Base-by-base conservation (phyloP, 2,797 vertebrate species). In the Melanotaenia trifasciata region DNA sequence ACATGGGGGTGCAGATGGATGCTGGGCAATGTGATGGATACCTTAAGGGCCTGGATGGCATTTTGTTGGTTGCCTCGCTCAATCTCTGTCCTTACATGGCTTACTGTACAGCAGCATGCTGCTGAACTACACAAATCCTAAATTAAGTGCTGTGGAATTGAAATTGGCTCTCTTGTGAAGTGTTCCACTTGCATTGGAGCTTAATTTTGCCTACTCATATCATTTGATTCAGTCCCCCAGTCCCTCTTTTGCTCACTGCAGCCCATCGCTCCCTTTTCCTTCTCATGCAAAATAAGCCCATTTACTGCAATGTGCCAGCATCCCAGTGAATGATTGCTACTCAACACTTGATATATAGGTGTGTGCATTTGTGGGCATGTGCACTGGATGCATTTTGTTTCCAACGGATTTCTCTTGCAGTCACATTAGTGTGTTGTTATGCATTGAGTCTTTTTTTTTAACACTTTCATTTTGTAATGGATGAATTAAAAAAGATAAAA, bases 131-230 rank as follows among this genome's bases (percentile, higher is more conserved):
- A 89, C 90, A 91, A 92, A 91, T 90, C 90, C 87, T 85, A 94
- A 94, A 94, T 94, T 84, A 93, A 93, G 89, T 92, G 91, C 83
- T 89, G 86, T 87, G 89, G 92, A 93, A 94, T 91, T 92, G 89
- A 91, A 92, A 92, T 91, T 87, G 90, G 87, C 90, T 93, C 93
- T 95, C 90, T 88, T 90, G 90, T 94, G 92, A 93, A 94, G 93
- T 94, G 91, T 89, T 92, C 92, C 92, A 94, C 92, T 95, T 93
- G 87, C 91, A 91, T 85, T 84, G 82, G 84, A 90, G 92, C 93
- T 94, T 90, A 90, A 93, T 93, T 94, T 94, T 95, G 92, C 90
- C 90, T 91, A 92, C 92, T 95, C 89, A 89, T 91, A 93, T 94
- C 85, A 91, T 94, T 94, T 90, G 79, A 92, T 91, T 93, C 87